Conservation (phyloP, 1,140 invertebrate species). For the Phymastichus coffea region DNA sequence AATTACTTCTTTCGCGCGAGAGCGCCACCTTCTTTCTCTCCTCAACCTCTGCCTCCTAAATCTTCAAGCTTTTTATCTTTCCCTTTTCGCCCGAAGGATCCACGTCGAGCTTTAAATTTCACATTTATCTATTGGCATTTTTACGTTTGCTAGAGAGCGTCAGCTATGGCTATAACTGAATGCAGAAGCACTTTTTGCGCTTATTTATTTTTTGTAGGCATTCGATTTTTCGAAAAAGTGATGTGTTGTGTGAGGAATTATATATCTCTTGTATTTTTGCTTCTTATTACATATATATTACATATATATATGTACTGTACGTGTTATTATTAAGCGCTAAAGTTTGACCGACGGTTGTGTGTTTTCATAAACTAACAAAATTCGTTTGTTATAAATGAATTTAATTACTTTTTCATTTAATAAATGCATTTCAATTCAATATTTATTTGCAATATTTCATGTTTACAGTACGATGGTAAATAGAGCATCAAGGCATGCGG, state of each 20-base stretch:
- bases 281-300: background rate
- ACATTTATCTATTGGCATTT: conserved; percentile 14
- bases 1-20: background rate
- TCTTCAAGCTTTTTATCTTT: conserved; percentile 10
- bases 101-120: conserved; percentile 13
- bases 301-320: background rate
- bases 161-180: background rate
- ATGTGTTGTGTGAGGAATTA: background rate
- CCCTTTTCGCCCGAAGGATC: background rate
- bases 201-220: no score
- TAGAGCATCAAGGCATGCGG: no score
- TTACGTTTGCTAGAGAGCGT: background rate
- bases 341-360: no score
- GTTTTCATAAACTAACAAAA: no score
- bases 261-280: background rate
- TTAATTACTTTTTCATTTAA: no score
- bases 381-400: no score
- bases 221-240: no score
- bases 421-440: no score
- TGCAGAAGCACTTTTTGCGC: no score
- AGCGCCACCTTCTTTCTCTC: background rate
- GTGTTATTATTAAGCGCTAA: no score
- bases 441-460: no score
- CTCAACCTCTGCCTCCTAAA: background rate
- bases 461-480: no score